Percentiles rank a stretch among this genome's conserved stretches.
Evolutionary conservation across 2,113 vertebrate species (phyloP).

Genomic region (Hyperopisus bebe): DNA sequence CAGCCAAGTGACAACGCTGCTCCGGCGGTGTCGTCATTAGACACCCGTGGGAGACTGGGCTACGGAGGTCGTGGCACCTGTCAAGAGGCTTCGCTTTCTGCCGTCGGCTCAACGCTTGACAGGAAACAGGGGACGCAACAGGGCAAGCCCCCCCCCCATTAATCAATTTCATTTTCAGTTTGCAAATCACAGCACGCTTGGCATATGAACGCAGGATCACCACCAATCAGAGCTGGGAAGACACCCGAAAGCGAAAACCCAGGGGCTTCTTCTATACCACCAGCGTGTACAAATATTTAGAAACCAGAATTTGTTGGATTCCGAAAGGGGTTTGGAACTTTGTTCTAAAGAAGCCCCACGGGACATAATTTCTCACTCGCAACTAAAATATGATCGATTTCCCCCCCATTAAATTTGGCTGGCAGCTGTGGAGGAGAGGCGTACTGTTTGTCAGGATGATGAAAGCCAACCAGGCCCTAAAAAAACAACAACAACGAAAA

Average conservation of each 20-base stretch:
- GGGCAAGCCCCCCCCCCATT: conserved; percentile 37
- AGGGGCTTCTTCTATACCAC: not conserved
- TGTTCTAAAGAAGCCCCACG: not conserved
- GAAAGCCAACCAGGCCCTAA: conserved; percentile 12
- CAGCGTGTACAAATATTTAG: conserved; percentile 13
- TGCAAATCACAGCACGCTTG: not conserved
- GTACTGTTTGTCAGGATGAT: conserved; percentile 14
- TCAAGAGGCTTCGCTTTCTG: not conserved
- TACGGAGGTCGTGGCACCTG: not conserved
- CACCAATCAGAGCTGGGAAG: not conserved
- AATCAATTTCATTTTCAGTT: conserved; percentile 45
- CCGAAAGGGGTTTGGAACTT: not conserved
- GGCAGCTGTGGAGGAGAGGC: conserved; percentile 12
- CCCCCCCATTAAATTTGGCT: not conserved
- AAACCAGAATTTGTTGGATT: conserved; percentile 11
- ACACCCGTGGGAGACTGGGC: not conserved
- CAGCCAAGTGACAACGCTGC: not conserved
- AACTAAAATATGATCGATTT: conserved; percentile 15
- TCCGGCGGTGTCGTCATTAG: not conserved
- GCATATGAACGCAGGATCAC: not conserved
- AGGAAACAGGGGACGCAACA: conserved; percentile 34
- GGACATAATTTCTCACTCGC: conserved; percentile 21
- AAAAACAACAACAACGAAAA: not conserved
- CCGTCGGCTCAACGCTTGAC: conserved; percentile 4
- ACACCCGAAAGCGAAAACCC: conserved; percentile 28